Evolutionary conservation across 2,888 invertebrate genomes (phyloP).

Genomic region (Enchytraeus crypticus): DNA sequence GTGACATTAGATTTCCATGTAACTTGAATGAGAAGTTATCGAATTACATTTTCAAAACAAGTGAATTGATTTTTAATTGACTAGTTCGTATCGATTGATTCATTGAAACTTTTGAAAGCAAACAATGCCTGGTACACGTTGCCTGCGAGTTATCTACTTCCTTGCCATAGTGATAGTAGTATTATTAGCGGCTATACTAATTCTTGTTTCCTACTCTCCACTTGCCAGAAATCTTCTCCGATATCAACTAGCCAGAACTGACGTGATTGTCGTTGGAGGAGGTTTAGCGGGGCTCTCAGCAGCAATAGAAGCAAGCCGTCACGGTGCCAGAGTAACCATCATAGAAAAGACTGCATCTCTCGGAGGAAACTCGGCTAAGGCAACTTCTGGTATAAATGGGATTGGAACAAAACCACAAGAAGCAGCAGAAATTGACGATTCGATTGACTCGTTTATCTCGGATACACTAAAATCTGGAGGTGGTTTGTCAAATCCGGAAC

Average conservation of each 20-base stretch:
- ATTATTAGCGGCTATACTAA: background rate
- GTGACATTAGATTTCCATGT: too few species aligned
- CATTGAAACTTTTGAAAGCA: too few species aligned
- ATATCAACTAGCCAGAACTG: background rate
- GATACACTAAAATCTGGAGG: slow-evolving; percentile 16
- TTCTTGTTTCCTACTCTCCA: background rate
- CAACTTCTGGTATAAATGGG: slow-evolving; percentile 26
- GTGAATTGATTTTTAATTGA: too few species aligned
- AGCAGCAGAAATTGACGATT: slow-evolving; percentile 15
- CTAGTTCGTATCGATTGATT: too few species aligned
- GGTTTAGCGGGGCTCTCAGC: slow-evolving; percentile 25
- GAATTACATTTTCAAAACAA: too few species aligned
- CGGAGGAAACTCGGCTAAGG: slow-evolving; percentile 27
- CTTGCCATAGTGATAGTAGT: background rate
- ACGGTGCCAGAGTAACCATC: slow-evolving; percentile 22
- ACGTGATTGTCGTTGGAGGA: slow-evolving; percentile 25
- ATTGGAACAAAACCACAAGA: slow-evolving; percentile 19
- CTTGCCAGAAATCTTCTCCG: background rate
- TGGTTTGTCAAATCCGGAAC: slow-evolving; percentile 15
- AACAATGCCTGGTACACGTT: background rate
- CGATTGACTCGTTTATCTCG: slow-evolving; percentile 12
- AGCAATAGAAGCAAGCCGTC: slow-evolving; percentile 20
- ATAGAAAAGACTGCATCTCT: slow-evolving; percentile 22
- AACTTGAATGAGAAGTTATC: too few species aligned
- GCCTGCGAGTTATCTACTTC: background rate